phyloP scores from a whole-genome alignment of 2,888 invertebrate genomes.

The Macrophya alboannulata region DNA sequence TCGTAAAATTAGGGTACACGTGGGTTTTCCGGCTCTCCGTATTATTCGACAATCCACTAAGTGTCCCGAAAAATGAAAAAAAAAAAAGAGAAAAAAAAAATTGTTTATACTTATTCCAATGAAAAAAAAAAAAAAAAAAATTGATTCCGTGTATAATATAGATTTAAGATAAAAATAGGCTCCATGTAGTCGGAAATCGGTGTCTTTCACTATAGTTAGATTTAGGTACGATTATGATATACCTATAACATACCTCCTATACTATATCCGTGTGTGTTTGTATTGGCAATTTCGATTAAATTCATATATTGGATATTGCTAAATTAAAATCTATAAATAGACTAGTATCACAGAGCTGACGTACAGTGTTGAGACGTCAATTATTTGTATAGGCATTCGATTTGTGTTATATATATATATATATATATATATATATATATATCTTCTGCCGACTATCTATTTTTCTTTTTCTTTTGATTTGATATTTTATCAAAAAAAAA shows the following conservation, averaged over 20 bases:
- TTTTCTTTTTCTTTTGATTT: neutral
- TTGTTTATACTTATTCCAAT: too few species aligned
- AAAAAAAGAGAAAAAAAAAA: too few species aligned
- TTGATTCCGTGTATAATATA: too few species aligned
- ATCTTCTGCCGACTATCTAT: neutral
- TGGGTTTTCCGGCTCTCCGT: neutral
- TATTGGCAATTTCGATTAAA: conserved; percentile 21
- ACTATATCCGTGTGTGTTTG: neutral
- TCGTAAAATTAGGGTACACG: neutral
- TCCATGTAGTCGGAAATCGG: neutral
- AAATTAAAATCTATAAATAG: conserved; percentile 32
- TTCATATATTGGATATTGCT: conserved; percentile 40
- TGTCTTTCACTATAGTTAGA: neutral
- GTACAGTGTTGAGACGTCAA: neutral
- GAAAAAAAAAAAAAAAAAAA: too few species aligned
- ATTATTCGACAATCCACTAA: neutral
- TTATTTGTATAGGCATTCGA: neutral
- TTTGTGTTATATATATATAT: neutral
- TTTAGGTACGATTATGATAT: neutral
- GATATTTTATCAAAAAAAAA: too few species aligned
- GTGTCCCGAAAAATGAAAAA: neutral
- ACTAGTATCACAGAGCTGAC: neutral
- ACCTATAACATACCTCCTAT: neutral
- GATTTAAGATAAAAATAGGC: neutral
- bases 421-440: too few species aligned